Evolutionary conservation across 2,888 invertebrate genomes (phyloP).

Genomic region (Dyspetes luteomarginatus): DNA sequence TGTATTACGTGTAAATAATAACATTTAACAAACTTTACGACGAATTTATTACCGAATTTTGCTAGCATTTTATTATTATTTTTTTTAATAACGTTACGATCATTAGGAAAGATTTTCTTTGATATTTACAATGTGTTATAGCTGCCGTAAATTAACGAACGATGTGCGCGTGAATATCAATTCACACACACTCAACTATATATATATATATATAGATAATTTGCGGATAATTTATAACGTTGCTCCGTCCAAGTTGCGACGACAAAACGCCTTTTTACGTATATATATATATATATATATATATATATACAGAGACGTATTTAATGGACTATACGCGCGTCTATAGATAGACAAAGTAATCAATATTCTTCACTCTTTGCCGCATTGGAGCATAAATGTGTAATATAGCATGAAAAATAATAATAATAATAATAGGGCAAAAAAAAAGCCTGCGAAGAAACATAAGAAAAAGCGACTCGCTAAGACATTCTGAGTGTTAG

Average conservation of each 20-base stretch:
- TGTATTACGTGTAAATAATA: no score
- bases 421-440: slow-evolving; percentile 2
- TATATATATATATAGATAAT: no score
- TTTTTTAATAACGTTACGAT: slow-evolving; percentile 10
- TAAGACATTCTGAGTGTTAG: slow-evolving; percentile 10
- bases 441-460: neutral
- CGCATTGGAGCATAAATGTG: neutral
- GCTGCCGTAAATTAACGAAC: neutral
- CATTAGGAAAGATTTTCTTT: neutral
- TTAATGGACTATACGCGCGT: neutral
- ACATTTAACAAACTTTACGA: slow-evolving; percentile 19
- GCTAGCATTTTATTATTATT: slow-evolving; percentile 6
- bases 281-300: neutral
- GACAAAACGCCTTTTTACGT: slow-evolving; percentile 8
- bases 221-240: slow-evolving; percentile 47
- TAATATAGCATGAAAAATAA: neutral
- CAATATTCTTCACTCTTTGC: slow-evolving; percentile 44
- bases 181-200: no score
- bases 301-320: neutral
- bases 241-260: neutral
- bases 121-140: neutral
- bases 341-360: slow-evolving; percentile 10
- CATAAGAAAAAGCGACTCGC: slow-evolving; percentile 34
- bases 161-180: neutral
- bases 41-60: neutral